These are phyloP conservation scores for Hermetia illucens DNA, from an alignment of 1,140 invertebrate species.

Conservation along the genomic window DNA sequence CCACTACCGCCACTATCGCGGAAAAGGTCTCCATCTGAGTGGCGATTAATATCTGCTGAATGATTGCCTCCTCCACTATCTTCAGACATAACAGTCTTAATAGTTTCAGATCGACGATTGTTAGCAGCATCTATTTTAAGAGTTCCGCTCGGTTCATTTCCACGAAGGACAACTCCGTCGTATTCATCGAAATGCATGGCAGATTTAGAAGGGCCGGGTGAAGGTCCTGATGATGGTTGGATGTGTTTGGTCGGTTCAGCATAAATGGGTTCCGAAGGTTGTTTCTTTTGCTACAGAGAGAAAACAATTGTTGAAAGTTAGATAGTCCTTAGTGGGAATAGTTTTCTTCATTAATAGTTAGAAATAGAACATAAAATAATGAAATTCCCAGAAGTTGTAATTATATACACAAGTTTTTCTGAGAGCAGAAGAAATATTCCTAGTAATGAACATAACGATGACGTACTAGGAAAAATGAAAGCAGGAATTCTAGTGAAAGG, in stretches of 20 bases:
- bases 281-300: constrained; percentile 2
- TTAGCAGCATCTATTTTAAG: neutral
- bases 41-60: constrained; percentile 1
- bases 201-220: constrained; percentile 6
- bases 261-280: constrained; percentile 6
- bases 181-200: constrained; percentile 1
- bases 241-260: constrained; percentile 11
- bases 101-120: neutral
- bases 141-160: neutral
- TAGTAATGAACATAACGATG: no score
- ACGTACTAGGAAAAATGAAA: no score
- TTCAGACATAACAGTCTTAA: neutral
- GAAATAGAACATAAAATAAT: no score
- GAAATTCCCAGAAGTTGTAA: no score
- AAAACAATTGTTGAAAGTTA: no score
- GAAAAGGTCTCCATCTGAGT: constrained; percentile 2
- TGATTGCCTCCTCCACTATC: neutral
- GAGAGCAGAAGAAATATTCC: no score
- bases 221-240: constrained; percentile 24
- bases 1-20: no score
- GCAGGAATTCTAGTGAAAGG: no score
- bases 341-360: no score
- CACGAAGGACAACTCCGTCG: constrained; percentile 1
- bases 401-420: no score
- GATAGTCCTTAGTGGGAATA: no score